These are phyloP conservation scores for Galerucella pusilla DNA, from an alignment of 2,888 invertebrate species.

Conservation along the genomic window DNA sequence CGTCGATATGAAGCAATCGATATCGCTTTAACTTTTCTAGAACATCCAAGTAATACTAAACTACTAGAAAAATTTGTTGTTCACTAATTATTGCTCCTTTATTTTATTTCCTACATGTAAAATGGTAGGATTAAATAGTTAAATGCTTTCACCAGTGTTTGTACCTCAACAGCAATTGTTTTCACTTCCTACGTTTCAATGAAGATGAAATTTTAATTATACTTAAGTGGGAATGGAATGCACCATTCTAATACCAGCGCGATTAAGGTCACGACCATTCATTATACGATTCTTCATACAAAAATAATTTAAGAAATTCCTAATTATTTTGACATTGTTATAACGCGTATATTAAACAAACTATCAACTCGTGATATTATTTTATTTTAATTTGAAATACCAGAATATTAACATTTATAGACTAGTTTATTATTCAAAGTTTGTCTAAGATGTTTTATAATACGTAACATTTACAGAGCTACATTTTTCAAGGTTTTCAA, in stretches of 20 bases:
- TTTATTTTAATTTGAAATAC: background rate
- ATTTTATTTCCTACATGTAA: too few species aligned
- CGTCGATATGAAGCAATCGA: too few species aligned
- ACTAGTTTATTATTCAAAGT: background rate
- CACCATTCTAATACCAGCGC: slow-evolving; percentile 11
- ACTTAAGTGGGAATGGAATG: slow-evolving; percentile 34
- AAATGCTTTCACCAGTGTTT: background rate
- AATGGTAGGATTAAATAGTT: too few species aligned
- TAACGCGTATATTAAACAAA: background rate
- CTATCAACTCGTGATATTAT: background rate
- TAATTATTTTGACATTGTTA: background rate
- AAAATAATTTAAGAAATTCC: background rate
- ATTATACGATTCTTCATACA: background rate
- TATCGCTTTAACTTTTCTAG: too few species aligned
- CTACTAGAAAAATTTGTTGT: too few species aligned
- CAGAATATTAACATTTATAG: background rate
- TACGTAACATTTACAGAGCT: background rate
- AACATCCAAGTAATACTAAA: too few species aligned
- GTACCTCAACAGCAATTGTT: background rate
- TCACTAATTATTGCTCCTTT: too few species aligned
- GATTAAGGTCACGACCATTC: slow-evolving; percentile 9
- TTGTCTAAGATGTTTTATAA: background rate
- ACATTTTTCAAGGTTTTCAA: background rate
- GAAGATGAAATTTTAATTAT: slow-evolving; percentile 35
- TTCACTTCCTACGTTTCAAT: background rate